Evolutionary conservation across 2,113 vertebrate species (phyloP), one percentile per base, ranked within the genome.

Genomic region (Sturnus vulgaris): DNA sequence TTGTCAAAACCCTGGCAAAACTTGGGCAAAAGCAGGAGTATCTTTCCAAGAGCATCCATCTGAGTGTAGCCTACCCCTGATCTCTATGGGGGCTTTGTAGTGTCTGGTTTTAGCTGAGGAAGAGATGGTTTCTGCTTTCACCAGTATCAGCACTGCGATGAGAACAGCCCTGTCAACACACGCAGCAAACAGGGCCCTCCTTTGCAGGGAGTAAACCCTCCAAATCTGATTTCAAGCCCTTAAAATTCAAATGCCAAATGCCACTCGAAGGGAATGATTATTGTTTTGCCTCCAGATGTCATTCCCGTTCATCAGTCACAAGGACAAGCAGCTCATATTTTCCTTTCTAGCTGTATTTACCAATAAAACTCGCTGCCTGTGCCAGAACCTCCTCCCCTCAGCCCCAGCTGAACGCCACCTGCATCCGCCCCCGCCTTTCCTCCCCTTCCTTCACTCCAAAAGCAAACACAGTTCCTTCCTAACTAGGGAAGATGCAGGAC

Each of bases 251-350:
- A 88, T 64, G 88, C 85, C 92, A 84, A 87, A 91, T 8, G n/a
- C 76, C 78, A 78, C 87, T 91, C 3, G 3, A 83, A 90, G 56
- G 75, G 44, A 70, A 63, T 90, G 76, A 93, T 94, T 75, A 88
- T 83, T 88, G 75, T 94, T 95, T 96, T 95, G 82, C 76, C 59
- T 80, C 82, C 78, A 79, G 70, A 73, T 94, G 93, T 53, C 63
- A 44, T 73, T 93, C 85, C 82, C 4, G 2, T 59, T 92, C 87
- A 90, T 94, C 94, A 86, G 39, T 80, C 90, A 88, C 78, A 66
- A 90, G 95, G 82, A 83, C 35, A n/a, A 77, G 63, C 52, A 80
- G 60, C 63, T 90, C 70, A 1, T 80, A 14, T 77, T 89, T 94
- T 85, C 49, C 69, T 78, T 86, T 59, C 57, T 75, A 59, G 70